Conservation (phyloP, 2,113 vertebrate genomes). For the Callospermophilus lateralis region DNA sequence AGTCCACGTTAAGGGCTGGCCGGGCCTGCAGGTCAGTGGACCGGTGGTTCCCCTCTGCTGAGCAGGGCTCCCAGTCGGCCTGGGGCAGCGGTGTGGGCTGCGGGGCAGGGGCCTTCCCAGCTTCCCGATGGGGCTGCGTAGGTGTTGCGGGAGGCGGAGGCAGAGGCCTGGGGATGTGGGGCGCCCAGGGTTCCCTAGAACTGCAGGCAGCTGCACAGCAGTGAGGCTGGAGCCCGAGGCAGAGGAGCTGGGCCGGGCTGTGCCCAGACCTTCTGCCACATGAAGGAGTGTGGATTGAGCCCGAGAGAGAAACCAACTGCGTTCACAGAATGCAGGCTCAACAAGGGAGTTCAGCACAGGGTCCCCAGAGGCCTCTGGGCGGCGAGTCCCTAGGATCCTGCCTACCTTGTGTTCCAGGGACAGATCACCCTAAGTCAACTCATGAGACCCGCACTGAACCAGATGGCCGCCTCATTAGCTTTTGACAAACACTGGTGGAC, state of each 20-base stretch:
- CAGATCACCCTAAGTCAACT: neutral
- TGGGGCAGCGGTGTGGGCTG: no score
- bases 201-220: neutral
- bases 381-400: neutral
- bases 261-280: accelerated
- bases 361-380: neutral
- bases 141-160: no score
- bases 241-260: neutral
- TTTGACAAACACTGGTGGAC: neutral
- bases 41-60: no score
- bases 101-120: no score
- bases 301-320: neutral
- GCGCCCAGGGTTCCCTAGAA: neutral
- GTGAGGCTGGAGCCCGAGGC: neutral
- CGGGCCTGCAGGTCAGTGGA: no score
- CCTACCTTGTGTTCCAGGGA: neutral
- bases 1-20: no score
- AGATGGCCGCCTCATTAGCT: neutral
- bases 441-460: accelerated
- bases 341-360: no score
- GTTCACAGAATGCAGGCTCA: no score
- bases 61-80: no score
- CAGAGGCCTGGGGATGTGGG: no score
- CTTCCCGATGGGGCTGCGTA: no score
- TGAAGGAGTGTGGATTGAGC: neutral